Evolutionary conservation across 1,140 invertebrate species (phyloP).

Genomic region (Formica selysi): DNA sequence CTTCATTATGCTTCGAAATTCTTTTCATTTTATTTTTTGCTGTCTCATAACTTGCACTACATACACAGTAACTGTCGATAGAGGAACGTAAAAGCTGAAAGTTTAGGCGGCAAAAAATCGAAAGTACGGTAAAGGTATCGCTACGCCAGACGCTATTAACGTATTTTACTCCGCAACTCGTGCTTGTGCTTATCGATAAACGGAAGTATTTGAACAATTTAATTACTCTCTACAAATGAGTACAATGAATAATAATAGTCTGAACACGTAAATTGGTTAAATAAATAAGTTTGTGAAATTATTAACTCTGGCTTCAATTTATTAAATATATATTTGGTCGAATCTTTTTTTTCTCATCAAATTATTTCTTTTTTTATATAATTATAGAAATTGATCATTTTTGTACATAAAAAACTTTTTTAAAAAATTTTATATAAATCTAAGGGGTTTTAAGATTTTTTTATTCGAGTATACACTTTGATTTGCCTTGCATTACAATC

Average conservation of each 20-base stretch:
- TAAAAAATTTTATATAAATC: background rate
- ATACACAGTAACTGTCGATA: background rate
- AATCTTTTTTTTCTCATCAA: background rate
- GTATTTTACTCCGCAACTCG: conserved; percentile 27
- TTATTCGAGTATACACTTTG: background rate
- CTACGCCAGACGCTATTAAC: conserved; percentile 5
- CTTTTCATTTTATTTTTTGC: conserved; percentile 23
- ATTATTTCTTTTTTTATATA: conserved; percentile 7
- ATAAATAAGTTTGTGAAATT: background rate
- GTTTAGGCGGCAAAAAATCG: conserved; percentile 37
- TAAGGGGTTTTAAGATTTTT: background rate
- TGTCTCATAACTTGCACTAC: background rate
- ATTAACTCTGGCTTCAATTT: background rate
- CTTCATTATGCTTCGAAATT: conserved; percentile 42
- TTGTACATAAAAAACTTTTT: background rate
- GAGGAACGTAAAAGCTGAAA: conserved; percentile 43
- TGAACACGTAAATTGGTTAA: background rate
- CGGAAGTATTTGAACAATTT: background rate
- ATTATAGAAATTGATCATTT: background rate
- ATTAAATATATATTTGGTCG: background rate
- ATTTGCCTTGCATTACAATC: background rate
- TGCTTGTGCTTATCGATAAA: conserved; percentile 19
- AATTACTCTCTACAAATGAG: conserved; percentile 18
- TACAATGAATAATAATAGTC: background rate
- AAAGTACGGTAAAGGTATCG: conserved; percentile 21